A percentile compares a stretch with the other conserved stretches of the same genome.
phyloP scores from a whole-genome alignment of 2,888 invertebrate genomes.

The Mylabris sibirica region DNA sequence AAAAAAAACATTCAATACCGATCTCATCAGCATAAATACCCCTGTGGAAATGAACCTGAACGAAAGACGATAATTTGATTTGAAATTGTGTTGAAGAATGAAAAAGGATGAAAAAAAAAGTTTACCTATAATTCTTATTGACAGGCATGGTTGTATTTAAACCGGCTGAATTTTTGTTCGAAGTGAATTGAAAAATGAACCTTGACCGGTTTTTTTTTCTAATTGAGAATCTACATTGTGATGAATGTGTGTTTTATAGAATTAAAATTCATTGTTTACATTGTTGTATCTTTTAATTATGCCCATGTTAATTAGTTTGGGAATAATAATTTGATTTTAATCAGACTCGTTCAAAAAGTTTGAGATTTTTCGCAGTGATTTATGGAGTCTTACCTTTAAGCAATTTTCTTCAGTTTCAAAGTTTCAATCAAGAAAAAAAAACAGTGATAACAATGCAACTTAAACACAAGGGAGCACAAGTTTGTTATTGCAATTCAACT shows the following conservation, averaged over 20 bases:
- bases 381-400: not conserved
- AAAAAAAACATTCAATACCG: not conserved
- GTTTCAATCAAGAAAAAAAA: not conserved
- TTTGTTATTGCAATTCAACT: not conserved
- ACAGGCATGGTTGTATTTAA: no score
- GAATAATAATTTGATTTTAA: not conserved
- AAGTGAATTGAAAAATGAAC: not conserved
- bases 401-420: not conserved
- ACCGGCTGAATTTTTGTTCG: not conserved
- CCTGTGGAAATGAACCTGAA: constrained; percentile 18
- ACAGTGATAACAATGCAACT: not conserved
- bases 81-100: constrained; percentile 18
- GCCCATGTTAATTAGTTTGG: not conserved
- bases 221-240: constrained; percentile 1
- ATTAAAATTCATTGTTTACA: not conserved
- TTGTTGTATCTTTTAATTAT: not conserved
- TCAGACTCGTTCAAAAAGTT: not conserved
- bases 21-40: not conserved
- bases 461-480: not conserved
- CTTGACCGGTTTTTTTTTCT: not conserved
- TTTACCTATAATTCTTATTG: not conserved
- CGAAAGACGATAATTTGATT: constrained; percentile 30
- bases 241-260: not conserved
- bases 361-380: not conserved
- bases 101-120: not conserved